Evolutionary conservation across 1,140 invertebrate genomes (phyloP).

Genomic region (Aphaenogaster ashmeadi): DNA sequence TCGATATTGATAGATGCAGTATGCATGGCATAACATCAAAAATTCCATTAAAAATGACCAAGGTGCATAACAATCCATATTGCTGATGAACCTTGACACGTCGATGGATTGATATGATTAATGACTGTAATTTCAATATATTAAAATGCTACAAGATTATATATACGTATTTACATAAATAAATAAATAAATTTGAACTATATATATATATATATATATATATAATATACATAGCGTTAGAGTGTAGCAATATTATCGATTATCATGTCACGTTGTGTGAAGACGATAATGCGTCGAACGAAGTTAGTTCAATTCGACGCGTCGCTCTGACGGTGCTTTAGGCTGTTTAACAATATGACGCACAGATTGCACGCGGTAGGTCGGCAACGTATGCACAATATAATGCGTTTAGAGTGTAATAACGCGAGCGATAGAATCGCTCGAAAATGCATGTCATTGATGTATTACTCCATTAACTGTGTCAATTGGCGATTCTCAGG

Average conservation of each 20-base stretch:
- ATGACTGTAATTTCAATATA: constrained; percentile 40
- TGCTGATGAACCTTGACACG: not conserved
- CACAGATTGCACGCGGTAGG: constrained; percentile 37
- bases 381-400: constrained; percentile 21
- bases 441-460: constrained; percentile 17
- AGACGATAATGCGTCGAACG: constrained; percentile 46
- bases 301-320: constrained; percentile 58
- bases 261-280: constrained; percentile 39
- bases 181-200: not conserved
- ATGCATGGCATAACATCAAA: not conserved
- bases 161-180: not conserved
- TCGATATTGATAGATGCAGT: not conserved
- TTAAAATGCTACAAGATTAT: constrained; percentile 37
- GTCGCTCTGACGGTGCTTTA: constrained; percentile 45
- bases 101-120: constrained; percentile 30
- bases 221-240: not conserved
- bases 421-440: constrained; percentile 17
- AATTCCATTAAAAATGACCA: constrained; percentile 11
- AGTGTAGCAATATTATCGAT: constrained; percentile 26
- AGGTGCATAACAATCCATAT: constrained; percentile 4
- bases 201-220: not conserved
- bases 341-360: constrained; percentile 61
- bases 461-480: constrained; percentile 37
- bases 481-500: not conserved
- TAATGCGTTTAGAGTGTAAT: constrained; percentile 51